Conservation (phyloP, 2,113 vertebrate genomes). For the human (Homo sapiens) region GRCh38 chr4:89456501-89457000, state of each 20-base stretch:
- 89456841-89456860: neutral
- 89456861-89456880: neutral
- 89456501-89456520: neutral
- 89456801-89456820: neutral
- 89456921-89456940: neutral
- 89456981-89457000: neutral
- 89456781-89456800: neutral
- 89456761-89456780: neutral
- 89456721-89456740: neutral
- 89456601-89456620: neutral
- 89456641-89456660: neutral
- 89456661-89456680: neutral
- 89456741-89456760: neutral
- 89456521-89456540: neutral
- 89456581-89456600: neutral
- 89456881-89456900: neutral
- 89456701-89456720: neutral
- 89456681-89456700: neutral
- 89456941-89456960: neutral
- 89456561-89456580: neutral
- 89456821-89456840: neutral
- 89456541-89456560: neutral
- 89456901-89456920: neutral
- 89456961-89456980: neutral
- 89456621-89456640: neutral